Percentiles rank a stretch among this genome's conserved stretches.
Conservation (phyloP, 1,140 invertebrate genomes). For the Drosophila kanapiae region DNA sequence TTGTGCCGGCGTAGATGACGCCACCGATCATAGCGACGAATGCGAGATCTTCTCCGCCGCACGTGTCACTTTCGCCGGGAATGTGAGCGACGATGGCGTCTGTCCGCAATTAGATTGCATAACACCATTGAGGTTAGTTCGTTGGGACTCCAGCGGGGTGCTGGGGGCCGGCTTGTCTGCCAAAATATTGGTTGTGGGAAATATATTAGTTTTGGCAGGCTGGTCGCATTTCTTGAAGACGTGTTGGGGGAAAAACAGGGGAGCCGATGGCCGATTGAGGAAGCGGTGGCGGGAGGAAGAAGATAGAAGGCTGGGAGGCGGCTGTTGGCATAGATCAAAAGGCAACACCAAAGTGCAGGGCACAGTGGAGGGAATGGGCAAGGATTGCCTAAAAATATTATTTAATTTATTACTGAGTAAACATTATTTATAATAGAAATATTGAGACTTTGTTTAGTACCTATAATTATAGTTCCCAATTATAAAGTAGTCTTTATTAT, state of each 20-base stretch:
- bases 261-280: background rate
- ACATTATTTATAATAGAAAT: too few species aligned
- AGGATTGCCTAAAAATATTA: background rate
- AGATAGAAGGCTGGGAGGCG: background rate
- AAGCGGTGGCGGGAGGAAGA: background rate
- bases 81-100: constrained; percentile 87
- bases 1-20: constrained; percentile 86
- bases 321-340: constrained; percentile 38
- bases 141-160: constrained; percentile 21
- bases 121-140: constrained; percentile 89
- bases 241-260: background rate
- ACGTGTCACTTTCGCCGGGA: constrained; percentile 88
- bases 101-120: constrained; percentile 92
- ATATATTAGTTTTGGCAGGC: constrained; percentile 59
- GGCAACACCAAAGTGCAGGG: constrained; percentile 25
- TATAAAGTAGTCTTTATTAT: too few species aligned
- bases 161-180: constrained; percentile 1
- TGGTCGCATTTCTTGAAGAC: constrained; percentile 12
- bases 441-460: too few species aligned
- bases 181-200: constrained; percentile 42
- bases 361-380: constrained; percentile 22
- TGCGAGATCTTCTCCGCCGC: constrained; percentile 87
- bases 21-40: constrained; percentile 87
- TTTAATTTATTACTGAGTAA: background rate
- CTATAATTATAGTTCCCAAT: too few species aligned